A percentile compares a stretch with the other conserved stretches of the same genome.
phyloP scores from a whole-genome alignment of 2,797 vertebrate genomes.

The Sebastes nivosus region DNA sequence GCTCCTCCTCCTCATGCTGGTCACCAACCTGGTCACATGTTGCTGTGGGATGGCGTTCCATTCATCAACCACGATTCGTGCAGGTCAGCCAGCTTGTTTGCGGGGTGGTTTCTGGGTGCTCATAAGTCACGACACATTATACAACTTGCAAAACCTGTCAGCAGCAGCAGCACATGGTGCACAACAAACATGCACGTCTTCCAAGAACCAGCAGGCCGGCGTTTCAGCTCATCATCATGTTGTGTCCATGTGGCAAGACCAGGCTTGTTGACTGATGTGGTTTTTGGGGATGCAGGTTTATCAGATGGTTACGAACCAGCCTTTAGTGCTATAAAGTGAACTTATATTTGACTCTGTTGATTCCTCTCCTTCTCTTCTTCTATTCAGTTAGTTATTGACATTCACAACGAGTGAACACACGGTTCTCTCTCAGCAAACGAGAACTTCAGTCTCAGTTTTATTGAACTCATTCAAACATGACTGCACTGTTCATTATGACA shows the following conservation, averaged over 20 bases:
- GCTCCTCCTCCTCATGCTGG: too few species aligned
- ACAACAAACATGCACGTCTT: slow-evolving; percentile 14
- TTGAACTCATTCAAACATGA: neutral
- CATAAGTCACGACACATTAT: slow-evolving; percentile 37
- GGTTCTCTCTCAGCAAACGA: neutral
- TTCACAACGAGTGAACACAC: neutral
- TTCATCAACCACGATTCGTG: too few species aligned
- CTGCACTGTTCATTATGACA: neutral
- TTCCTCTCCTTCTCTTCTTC: neutral
- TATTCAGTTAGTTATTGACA: neutral
- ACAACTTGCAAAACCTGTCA: slow-evolving; percentile 46
- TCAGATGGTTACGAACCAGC: neutral
- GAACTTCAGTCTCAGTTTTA: neutral
- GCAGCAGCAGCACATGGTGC: slow-evolving; percentile 5
- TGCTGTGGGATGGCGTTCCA: too few species aligned
- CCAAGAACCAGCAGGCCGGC: slow-evolving; percentile 23
- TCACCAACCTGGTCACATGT: too few species aligned
- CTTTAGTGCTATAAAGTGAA: neutral
- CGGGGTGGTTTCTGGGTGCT: neutral
- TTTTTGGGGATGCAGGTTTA: neutral
- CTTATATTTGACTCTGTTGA: neutral
- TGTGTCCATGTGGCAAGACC: slow-evolving; percentile 1
- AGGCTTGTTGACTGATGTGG: neutral
- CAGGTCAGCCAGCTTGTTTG: too few species aligned
- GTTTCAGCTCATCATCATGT: slow-evolving; percentile 10